phyloP scores from a whole-genome alignment of 92 coral and sea anemone genomes.

The Blastomussa wellsi region DNA sequence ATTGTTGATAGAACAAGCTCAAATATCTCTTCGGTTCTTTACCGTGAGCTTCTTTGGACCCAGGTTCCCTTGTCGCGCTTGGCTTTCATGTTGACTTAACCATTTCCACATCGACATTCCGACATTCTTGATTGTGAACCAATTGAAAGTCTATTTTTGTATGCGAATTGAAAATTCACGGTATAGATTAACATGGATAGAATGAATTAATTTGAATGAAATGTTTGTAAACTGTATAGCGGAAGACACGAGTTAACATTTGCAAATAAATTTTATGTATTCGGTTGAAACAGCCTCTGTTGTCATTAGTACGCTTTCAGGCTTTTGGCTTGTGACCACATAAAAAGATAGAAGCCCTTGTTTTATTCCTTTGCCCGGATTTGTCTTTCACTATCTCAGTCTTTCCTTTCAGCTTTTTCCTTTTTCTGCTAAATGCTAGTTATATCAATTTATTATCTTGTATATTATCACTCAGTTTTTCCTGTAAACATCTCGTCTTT shows the following conservation, averaged over 20 bases:
- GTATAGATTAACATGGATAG: neutral
- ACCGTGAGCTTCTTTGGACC: neutral
- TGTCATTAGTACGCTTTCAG: neutral
- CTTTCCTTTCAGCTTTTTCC: no score
- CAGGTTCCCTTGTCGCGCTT: neutral
- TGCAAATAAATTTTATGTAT: constrained; percentile 19
- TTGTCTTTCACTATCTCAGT: no score
- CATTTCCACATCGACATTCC: neutral
- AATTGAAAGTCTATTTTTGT: constrained; percentile 21
- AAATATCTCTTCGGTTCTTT: neutral
- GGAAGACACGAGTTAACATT: neutral
- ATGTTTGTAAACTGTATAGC: constrained; percentile 26
- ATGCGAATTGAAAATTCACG: constrained; percentile 13
- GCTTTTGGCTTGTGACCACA: neutral
- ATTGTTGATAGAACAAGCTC: no score
- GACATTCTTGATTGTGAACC: neutral
- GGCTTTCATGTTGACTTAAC: neutral
- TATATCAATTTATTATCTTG: no score
- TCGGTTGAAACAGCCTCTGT: neutral
- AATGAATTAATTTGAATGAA: neutral
- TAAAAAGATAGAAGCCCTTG: neutral
- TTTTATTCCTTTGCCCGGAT: no score
- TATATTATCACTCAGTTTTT: no score
- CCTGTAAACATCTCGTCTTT: no score
- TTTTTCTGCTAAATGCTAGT: no score